Base-by-base conservation (phyloP, 1,140 invertebrate genomes). In the Solen grandis region DNA sequence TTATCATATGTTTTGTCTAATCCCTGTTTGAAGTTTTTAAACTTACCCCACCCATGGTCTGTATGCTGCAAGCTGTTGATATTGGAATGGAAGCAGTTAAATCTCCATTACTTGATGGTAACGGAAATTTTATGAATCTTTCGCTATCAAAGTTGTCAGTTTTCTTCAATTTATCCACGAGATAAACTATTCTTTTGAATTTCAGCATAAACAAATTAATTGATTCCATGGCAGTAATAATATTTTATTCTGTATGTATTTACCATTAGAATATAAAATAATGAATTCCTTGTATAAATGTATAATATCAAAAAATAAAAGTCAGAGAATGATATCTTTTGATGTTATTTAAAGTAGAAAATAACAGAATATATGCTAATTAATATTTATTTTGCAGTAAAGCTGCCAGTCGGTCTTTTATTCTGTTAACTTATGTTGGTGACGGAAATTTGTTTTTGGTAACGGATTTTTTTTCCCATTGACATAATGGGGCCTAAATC, bases 401-500 rank as follows among this genome's bases (percentile, higher is more conserved):
- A n/a, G n/a, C n/a, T n/a, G n/a, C n/a, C n/a, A n/a, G n/a, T n/a
- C n/a, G n/a, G n/a, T n/a, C n/a, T n/a, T n/a, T n/a, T n/a, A n/a
- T n/a, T n/a, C n/a, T n/a, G n/a, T n/a, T n/a, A n/a, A n/a, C n/a
- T 62, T 5, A 29, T 5, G 27, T 22, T 68, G n/a, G 65, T 68
- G 52, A 68, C 65, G 65, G 25, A 50, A 16, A 29, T n/a, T n/a
- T n/a, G n/a, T n/a, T n/a, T n/a, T n/a, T n/a, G n/a, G n/a, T n/a
- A n/a, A n/a, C n/a, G n/a, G n/a, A n/a, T n/a, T n/a, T 68, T 68
- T 8, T 38, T 4, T 68, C n/a, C 10, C 65, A 35, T 38, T n/a
- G n/a, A n/a, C 22, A 27, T 38, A 31, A 3, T 66, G 54, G 60
- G 62, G 29, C n/a, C n/a, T n/a, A 66, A 65, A 54, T 54, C 25